phyloP scores from a whole-genome alignment of 2,113 vertebrate species.

The Hemiprocne comata region DNA sequence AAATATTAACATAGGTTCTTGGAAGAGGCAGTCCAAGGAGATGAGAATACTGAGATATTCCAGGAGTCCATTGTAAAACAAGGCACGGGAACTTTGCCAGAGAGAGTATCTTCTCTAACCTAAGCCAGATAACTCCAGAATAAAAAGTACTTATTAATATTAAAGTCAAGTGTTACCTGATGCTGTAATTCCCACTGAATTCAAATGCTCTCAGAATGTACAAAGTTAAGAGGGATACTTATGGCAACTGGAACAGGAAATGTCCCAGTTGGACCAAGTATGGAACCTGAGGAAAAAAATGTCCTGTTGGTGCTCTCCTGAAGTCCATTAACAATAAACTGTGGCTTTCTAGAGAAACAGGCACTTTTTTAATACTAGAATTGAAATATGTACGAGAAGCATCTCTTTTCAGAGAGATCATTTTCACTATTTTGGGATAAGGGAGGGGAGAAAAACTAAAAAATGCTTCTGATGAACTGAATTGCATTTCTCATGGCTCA shows the following conservation, averaged over 20 bases:
- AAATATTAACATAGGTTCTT: background rate
- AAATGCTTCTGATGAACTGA: background rate
- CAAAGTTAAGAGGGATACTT: background rate
- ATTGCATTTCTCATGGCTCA: background rate
- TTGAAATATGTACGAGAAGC: background rate
- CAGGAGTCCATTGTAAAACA: background rate
- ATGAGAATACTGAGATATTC: background rate
- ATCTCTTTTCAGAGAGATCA: background rate
- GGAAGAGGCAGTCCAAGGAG: background rate
- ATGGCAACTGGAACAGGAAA: background rate
- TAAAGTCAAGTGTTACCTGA: slow-evolving; percentile 12
- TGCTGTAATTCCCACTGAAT: background rate
- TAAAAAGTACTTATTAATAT: slow-evolving; percentile 33
- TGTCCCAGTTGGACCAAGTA: background rate
- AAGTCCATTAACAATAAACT: background rate
- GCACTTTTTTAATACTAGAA: background rate
- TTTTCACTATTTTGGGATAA: background rate
- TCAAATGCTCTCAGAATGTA: background rate
- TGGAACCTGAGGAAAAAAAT: background rate
- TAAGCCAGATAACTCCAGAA: background rate
- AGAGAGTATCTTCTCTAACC: background rate
- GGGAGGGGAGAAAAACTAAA: background rate
- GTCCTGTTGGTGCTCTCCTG: background rate
- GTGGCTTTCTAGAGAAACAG: background rate
- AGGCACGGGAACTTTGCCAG: background rate